A percentile compares a stretch with the other conserved stretches of the same genome.
phyloP scores from a whole-genome alignment of 2,797 vertebrate genomes.

The Acrossocheilus wenchowensis region DNA sequence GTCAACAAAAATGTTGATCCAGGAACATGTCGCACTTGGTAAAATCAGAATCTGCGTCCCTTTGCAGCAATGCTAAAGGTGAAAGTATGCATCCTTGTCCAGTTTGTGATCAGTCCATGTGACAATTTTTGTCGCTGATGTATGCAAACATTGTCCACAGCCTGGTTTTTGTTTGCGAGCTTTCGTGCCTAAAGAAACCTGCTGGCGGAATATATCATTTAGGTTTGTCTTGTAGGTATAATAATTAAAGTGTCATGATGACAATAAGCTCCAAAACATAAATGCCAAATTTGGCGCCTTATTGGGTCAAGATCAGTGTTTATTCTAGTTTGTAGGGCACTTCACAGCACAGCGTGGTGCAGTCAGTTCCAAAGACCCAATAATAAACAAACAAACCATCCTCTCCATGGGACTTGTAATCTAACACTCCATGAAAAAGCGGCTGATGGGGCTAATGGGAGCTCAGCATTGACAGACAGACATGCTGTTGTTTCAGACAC shows the following conservation, averaged over 20 bases:
- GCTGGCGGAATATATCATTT: not conserved
- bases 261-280: not conserved
- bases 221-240: not conserved
- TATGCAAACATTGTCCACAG: not conserved
- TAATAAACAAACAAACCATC: slow-evolving; percentile 45
- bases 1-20: too few relatives aligned
- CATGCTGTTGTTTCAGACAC: slow-evolving; percentile 41
- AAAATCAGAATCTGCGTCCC: too few relatives aligned
- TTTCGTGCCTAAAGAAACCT: not conserved
- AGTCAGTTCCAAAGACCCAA: slow-evolving; percentile 27
- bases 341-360: not conserved
- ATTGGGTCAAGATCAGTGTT: not conserved
- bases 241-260: not conserved
- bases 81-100: not conserved
- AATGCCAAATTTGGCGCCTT: not conserved
- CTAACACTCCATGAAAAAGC: slow-evolving; percentile 49
- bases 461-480: slow-evolving; percentile 42
- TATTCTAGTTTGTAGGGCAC: not conserved
- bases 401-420: slow-evolving; percentile 51
- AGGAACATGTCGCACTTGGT: too few relatives aligned
- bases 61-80: not conserved
- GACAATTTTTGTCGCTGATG: not conserved
- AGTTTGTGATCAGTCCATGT: not conserved
- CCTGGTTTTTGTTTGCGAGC: not conserved
- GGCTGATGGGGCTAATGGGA: slow-evolving; percentile 55